Evolutionary conservation across 2,797 vertebrate genomes (phyloP), one percentile per base, ranked within the genome.

Genomic region (Sciurus carolinensis): DNA sequence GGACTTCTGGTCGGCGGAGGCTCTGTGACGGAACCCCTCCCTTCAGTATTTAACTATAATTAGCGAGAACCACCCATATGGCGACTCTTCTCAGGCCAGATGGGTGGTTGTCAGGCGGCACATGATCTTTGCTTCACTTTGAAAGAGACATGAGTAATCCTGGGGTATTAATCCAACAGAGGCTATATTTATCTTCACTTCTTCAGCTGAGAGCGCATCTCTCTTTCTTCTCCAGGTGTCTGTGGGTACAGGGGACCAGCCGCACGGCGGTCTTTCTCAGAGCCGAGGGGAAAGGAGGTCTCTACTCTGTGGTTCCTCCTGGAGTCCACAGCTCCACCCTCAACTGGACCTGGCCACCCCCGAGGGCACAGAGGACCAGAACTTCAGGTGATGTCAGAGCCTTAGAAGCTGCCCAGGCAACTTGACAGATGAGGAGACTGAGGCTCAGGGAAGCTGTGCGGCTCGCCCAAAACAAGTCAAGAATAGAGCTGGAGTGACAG

Each of bases 71-170:
- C 97, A 96, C 97, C 98, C 98, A 98, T 98, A 98, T 98, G 98
- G 98, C 90, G 81, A 97, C 97, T 98, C 97, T 98, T 98, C 97
- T 98, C 97, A 18, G 98, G 97, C 98, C 98, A 98, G 98, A 98
- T 98, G 98, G 98, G 97, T 97, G 96, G 97, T 97, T 98, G 98
- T 98, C 98, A 98, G 98, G 98, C 96, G 4, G 96, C 98, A 98
- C 98, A 97, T 98, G 98, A 98, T 98, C 98, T 98, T 98, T 98
- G 97, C 94, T 98, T 98, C 97, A 98, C 97, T 98, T 97, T 98
- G 98, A 98, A 98, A 97, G 96, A 98, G 98, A 98, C 97, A 94
- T 98, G 98, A 99, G 98, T 98, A 98, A 98, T 99, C 97, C 98
- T 98, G 96, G 97, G 98, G 98, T 98, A 98, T 98, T 98, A 98